phyloP scores from a whole-genome alignment of 2,888 invertebrate species.

The Phaonia tiefii region DNA sequence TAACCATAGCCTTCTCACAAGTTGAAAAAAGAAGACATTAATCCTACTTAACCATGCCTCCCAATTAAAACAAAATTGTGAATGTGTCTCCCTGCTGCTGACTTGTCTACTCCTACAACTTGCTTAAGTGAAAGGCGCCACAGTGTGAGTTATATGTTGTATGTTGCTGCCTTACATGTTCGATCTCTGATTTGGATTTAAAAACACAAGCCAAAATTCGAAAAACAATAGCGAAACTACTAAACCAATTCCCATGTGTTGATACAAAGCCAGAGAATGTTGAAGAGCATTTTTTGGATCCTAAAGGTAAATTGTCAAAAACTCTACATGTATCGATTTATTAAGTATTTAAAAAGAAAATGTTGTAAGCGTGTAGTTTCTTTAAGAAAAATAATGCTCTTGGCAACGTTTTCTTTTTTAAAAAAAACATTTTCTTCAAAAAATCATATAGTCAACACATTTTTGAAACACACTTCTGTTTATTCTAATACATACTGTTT shows the following conservation, averaged over 20 bases:
- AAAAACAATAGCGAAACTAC: slow-evolving; percentile 22
- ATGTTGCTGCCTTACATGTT: slow-evolving; percentile 13
- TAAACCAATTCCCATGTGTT: no score
- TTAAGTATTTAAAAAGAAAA: no score
- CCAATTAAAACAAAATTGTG: slow-evolving; percentile 18
- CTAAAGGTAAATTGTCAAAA: no score
- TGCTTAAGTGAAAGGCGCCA: slow-evolving; percentile 16
- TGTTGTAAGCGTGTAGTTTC: no score
- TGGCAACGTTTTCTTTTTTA: no score
- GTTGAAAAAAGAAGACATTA: no score
- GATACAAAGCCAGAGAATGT: no score
- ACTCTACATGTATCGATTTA: not conserved
- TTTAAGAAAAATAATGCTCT: no score
- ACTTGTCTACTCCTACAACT: not conserved
- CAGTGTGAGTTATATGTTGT: slow-evolving; percentile 4
- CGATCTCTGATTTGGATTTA: not conserved
- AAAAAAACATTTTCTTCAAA: no score
- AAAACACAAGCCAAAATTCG: slow-evolving; percentile 17
- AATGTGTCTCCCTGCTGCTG: slow-evolving; percentile 6
- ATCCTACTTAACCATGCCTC: not conserved
- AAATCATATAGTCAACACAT: no score
- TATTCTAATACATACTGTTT: slow-evolving; percentile 34
- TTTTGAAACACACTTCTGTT: not conserved
- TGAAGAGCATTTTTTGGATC: no score
- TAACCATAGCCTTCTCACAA: not conserved